phyloP scores from a whole-genome alignment of 2,888 invertebrate genomes.

The Lacanobia wlatinum region DNA sequence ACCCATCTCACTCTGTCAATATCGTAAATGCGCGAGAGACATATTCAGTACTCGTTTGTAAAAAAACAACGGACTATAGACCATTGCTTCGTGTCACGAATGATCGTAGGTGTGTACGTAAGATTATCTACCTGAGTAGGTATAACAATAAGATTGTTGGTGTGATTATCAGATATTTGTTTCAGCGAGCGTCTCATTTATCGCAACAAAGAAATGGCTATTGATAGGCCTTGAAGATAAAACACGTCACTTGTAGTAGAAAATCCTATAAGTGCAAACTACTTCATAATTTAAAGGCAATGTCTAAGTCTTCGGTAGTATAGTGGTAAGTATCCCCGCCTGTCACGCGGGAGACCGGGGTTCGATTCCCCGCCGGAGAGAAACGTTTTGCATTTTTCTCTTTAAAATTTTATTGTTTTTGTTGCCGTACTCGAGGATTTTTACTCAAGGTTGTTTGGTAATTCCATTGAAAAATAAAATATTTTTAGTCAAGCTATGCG shows the following conservation, averaged over 20 bases:
- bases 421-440: too few species aligned
- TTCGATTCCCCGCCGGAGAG: constrained; percentile 91
- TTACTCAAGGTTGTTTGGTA: too few species aligned
- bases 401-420: not conserved
- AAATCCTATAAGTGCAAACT: not conserved
- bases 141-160: constrained; percentile 3
- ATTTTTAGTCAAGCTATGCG: too few species aligned
- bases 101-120: not conserved
- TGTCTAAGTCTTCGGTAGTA: constrained; percentile 89
- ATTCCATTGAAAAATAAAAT: not conserved
- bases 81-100: too few species aligned
- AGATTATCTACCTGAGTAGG: not conserved
- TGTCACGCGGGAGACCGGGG: constrained; percentile 91
- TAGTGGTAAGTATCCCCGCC: constrained; percentile 91
- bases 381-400: constrained; percentile 63
- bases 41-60: too few species aligned
- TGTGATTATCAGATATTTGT: constrained; percentile 3
- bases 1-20: too few species aligned
- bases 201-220: not conserved
- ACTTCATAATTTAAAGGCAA: accelerated
- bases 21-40: too few species aligned
- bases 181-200: not conserved
- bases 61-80: too few species aligned
- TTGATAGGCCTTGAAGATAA: not conserved
- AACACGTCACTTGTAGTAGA: not conserved